Percentiles rank a stretch among this genome's conserved stretches.
Conservation (phyloP, 1,140 invertebrate species). For the Drosophila ananassae region DNA sequence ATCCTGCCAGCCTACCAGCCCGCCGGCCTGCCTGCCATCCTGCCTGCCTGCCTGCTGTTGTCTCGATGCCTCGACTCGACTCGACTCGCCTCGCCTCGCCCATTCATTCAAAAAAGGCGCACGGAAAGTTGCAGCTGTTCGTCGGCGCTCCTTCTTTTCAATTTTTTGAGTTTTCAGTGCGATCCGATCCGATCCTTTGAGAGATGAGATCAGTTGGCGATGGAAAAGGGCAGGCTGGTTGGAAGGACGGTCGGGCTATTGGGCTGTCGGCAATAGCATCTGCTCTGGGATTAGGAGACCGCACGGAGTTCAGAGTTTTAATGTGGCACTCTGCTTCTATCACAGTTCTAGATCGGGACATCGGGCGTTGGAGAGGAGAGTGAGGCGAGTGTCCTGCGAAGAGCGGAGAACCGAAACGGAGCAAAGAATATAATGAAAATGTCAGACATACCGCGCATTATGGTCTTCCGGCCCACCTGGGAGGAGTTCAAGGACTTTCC, state of each 20-base stretch:
- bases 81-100: conserved; percentile 3
- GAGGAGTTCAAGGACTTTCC: conserved; percentile 98
- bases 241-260: conserved; percentile 7
- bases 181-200: conserved; percentile 33
- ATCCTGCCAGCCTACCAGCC: conserved; percentile 65
- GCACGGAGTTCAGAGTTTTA: conserved; percentile 36
- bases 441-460: conserved; percentile 82
- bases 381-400: conserved; percentile 8
- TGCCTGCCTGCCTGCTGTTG: conserved; percentile 36
- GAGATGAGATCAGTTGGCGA: neutral
- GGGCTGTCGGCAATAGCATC: conserved; percentile 19
- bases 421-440: conserved; percentile 51
- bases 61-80: conserved; percentile 15
- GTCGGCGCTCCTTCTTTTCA: conserved; percentile 35
- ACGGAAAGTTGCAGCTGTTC: conserved; percentile 74
- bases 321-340: conserved; percentile 39
- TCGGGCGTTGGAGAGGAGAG: neutral
- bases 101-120: conserved; percentile 70
- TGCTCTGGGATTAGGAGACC: conserved; percentile 43
- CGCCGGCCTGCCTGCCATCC: conserved; percentile 23
- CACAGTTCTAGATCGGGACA: conserved; percentile 51
- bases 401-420: conserved; percentile 1
- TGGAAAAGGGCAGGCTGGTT: conserved; percentile 16
- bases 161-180: conserved; percentile 27
- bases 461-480: conserved; percentile 96